Evolutionary conservation across 2,888 invertebrate genomes (phyloP).

Genomic region (Ornithoptera alexandrae): DNA sequence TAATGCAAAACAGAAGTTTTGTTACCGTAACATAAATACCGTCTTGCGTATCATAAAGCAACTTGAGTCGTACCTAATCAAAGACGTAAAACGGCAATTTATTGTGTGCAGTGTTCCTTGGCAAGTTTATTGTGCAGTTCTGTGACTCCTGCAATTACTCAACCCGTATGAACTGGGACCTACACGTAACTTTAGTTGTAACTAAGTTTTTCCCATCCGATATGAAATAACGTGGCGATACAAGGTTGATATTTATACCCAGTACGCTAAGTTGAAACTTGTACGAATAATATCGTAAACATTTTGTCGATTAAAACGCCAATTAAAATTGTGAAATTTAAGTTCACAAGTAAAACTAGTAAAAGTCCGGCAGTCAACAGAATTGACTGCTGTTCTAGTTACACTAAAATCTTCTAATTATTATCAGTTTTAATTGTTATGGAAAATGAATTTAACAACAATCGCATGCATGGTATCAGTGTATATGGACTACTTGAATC

Average conservation of each 20-base stretch:
- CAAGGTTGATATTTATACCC: conserved; percentile 36
- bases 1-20: conserved; percentile 51
- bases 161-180: conserved; percentile 55
- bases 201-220: conserved; percentile 35
- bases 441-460: too few species aligned
- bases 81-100: conserved; percentile 75
- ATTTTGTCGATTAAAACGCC: neutral
- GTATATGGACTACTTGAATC: too few species aligned
- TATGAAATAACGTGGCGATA: conserved; percentile 38
- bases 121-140: conserved; percentile 72
- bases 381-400: too few species aligned
- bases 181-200: conserved; percentile 37
- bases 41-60: conserved; percentile 57
- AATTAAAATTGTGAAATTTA: conserved; percentile 11
- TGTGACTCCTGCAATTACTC: conserved; percentile 75
- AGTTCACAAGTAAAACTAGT: too few species aligned
- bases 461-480: too few species aligned
- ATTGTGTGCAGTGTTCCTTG: conserved; percentile 72
- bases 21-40: conserved; percentile 44
- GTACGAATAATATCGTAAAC: neutral
- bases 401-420: too few species aligned
- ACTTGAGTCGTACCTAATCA: conserved; percentile 73
- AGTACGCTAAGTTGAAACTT: conserved; percentile 8
- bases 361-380: too few species aligned
- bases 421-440: too few species aligned